Evolutionary conservation across 2,797 vertebrate species (phyloP).

Genomic region (Nyctalus aviator): DNA sequence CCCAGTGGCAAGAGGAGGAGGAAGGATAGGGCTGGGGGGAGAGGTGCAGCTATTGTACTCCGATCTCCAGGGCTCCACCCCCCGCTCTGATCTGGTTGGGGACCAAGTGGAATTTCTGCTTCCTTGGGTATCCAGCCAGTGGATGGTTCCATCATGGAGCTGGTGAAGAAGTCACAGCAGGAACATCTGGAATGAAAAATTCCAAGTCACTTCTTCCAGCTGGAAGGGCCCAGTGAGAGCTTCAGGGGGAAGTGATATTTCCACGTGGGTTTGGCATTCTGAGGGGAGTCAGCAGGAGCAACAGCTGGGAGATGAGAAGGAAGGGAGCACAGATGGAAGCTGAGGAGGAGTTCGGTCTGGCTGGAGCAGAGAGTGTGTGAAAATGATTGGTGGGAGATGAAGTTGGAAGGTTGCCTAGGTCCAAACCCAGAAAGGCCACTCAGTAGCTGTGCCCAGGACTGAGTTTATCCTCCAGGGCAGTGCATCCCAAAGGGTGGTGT

Average conservation of each 20-base stretch:
- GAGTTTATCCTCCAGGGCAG: neutral
- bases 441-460: neutral
- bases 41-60: slow-evolving; percentile 85
- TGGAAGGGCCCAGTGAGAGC: neutral
- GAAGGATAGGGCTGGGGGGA: slow-evolving; percentile 85
- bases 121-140: slow-evolving; percentile 22
- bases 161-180: slow-evolving; percentile 70
- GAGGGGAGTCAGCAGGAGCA: neutral
- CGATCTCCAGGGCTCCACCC: slow-evolving; percentile 85
- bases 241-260: neutral
- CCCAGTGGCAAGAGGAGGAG: slow-evolving; percentile 88
- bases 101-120: slow-evolving; percentile 81
- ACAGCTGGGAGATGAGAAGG: neutral
- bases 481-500: neutral
- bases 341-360: neutral
- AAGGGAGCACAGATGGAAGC: neutral
- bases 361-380: neutral
- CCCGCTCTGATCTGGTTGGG: slow-evolving; percentile 62
- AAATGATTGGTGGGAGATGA: neutral
- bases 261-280: neutral
- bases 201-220: neutral
- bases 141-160: slow-evolving; percentile 56
- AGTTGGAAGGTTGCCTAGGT: neutral
- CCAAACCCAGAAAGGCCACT: neutral
- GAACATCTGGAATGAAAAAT: slow-evolving; percentile 60